Evolutionary conservation across 37 sponge, comb jelly and placozoan species (phyloP).

Genomic region (Beroe forskalii): DNA sequence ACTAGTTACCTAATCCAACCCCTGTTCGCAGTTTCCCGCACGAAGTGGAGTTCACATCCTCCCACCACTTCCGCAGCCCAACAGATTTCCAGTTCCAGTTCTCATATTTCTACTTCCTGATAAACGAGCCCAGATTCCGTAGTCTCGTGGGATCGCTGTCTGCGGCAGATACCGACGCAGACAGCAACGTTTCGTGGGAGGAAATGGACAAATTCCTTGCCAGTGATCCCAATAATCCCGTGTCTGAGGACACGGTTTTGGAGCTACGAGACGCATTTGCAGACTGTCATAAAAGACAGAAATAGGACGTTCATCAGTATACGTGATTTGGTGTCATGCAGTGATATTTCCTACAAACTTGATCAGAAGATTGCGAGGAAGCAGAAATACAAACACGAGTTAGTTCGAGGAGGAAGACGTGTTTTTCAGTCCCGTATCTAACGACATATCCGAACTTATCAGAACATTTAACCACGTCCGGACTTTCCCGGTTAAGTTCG

Average conservation of each 20-base stretch:
- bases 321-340: neutral
- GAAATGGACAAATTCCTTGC: neutral
- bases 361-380: neutral
- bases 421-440: neutral
- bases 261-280: neutral
- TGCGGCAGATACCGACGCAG: neutral
- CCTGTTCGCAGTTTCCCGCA: neutral
- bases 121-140: neutral
- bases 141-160: neutral
- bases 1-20: too few relatives aligned
- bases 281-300: neutral
- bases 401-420: neutral
- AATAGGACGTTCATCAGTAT: neutral
- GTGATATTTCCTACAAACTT: neutral
- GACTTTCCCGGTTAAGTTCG: neutral
- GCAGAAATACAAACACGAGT: neutral
- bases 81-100: neutral
- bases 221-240: neutral
- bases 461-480: neutral
- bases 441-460: neutral
- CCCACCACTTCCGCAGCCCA: neutral
- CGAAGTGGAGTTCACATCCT: neutral
- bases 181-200: neutral
- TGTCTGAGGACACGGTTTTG: neutral
- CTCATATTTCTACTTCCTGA: neutral